phyloP scores from a whole-genome alignment of 2,113 vertebrate genomes.

The Haemorhous mexicanus region DNA sequence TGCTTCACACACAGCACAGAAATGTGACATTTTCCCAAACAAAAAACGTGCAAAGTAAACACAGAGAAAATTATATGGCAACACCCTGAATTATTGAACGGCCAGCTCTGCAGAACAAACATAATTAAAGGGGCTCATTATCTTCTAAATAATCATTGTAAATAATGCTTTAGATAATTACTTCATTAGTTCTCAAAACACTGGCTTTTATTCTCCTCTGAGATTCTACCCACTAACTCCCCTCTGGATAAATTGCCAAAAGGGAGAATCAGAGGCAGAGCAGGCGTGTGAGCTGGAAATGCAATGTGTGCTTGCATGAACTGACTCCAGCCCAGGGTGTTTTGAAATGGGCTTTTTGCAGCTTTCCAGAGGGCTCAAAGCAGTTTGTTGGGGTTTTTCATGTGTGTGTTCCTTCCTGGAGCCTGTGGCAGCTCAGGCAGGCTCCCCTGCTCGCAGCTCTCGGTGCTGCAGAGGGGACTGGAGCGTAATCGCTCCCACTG shows the following conservation, averaged over 20 bases:
- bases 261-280: conserved; percentile 38
- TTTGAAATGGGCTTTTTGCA: neutral
- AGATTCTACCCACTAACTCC: conserved; percentile 36
- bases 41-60: neutral
- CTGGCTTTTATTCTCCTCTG: conserved; percentile 56
- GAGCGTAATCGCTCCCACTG: neutral
- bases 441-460: neutral
- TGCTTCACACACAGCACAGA: neutral
- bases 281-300: neutral
- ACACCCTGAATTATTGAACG: conserved; percentile 52
- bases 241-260: conserved; percentile 42
- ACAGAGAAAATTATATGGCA: neutral
- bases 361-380: neutral
- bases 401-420: neutral
- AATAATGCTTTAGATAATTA: conserved; percentile 68
- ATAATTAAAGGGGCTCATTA: conserved; percentile 66
- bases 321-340: neutral
- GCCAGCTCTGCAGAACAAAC: conserved; percentile 56
- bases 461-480: neutral
- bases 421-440: neutral
- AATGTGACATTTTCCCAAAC: neutral
- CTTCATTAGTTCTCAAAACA: conserved; percentile 58
- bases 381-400: neutral
- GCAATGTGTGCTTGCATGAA: neutral
- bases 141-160: conserved; percentile 59